Percentiles rank a stretch among this genome's conserved stretches.
Evolutionary conservation across 2,797 vertebrate genomes (phyloP).

Genomic region (Crocidura indochinensis): DNA sequence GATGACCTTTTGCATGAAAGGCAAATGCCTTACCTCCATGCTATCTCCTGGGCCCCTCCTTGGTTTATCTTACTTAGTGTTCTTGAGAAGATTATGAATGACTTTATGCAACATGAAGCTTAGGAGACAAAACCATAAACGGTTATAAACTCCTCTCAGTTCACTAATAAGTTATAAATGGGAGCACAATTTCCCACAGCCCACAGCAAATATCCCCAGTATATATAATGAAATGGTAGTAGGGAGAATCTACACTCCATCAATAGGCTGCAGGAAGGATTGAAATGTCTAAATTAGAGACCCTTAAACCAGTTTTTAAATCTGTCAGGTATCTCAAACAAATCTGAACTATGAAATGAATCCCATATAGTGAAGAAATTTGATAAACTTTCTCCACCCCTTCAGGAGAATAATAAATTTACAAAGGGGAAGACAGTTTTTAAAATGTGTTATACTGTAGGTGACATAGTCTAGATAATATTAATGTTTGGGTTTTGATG

Average conservation of each 20-base stretch:
- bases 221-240: background rate
- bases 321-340: slow-evolving; percentile 37
- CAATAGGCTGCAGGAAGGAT: background rate
- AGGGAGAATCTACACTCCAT: background rate
- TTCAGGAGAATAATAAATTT: slow-evolving; percentile 17
- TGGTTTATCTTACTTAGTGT: slow-evolving; percentile 16
- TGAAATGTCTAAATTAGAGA: slow-evolving; percentile 32
- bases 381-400: background rate
- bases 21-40: no score
- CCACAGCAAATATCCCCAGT: background rate
- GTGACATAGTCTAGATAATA: no score
- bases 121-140: slow-evolving; percentile 16
- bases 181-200: background rate
- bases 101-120: background rate
- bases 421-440: slow-evolving; percentile 29
- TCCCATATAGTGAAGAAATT: slow-evolving; percentile 37
- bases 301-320: slow-evolving; percentile 7
- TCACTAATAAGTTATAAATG: background rate
- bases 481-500: no score
- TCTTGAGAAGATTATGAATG: background rate
- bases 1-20: no score
- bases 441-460: no score
- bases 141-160: slow-evolving; percentile 21
- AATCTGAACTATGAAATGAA: slow-evolving; percentile 56
- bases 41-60: no score